Evolutionary conservation across 2,888 invertebrate genomes (phyloP).

Genomic region (Melinaea menophilus): DNA sequence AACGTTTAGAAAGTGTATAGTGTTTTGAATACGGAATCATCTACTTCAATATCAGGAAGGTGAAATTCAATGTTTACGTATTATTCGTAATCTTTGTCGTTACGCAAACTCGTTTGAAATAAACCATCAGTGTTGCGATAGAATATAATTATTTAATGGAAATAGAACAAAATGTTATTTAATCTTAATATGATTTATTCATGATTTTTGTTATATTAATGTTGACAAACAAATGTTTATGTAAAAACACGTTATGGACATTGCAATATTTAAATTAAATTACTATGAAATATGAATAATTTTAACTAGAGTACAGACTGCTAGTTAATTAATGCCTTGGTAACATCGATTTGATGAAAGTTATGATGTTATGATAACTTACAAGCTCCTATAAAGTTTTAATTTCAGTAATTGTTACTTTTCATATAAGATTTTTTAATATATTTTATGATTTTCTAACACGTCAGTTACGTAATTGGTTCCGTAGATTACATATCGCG

Average conservation of each 20-base stretch:
- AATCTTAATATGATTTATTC: not conserved
- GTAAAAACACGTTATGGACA: too few species aligned
- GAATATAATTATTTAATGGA: not conserved
- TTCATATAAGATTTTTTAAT: too few species aligned
- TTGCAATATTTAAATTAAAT: not conserved
- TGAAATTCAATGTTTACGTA: constrained; percentile 29
- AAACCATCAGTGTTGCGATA: constrained; percentile 3
- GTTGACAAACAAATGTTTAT: too few species aligned
- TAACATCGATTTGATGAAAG: not conserved
- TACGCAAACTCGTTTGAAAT: constrained; percentile 26
- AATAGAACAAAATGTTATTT: not conserved
- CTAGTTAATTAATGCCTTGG: not conserved
- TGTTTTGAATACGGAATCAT: constrained; percentile 50
- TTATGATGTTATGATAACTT: not conserved
- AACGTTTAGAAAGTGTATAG: constrained; percentile 33
- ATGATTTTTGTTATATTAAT: not conserved
- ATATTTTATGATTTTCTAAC: too few species aligned
- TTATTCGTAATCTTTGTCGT: constrained; percentile 26
- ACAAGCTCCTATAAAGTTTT: not conserved
- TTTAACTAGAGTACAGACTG: not conserved
- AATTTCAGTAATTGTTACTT: too few species aligned
- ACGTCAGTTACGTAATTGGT: too few species aligned
- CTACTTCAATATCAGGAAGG: constrained; percentile 47
- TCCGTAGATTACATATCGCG: constrained; percentile 29
- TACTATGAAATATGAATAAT: constrained; percentile 4